These are phyloP conservation scores for Aphidius ervi DNA, from an alignment of 1,140 invertebrate genomes.

Conservation along the genomic window DNA sequence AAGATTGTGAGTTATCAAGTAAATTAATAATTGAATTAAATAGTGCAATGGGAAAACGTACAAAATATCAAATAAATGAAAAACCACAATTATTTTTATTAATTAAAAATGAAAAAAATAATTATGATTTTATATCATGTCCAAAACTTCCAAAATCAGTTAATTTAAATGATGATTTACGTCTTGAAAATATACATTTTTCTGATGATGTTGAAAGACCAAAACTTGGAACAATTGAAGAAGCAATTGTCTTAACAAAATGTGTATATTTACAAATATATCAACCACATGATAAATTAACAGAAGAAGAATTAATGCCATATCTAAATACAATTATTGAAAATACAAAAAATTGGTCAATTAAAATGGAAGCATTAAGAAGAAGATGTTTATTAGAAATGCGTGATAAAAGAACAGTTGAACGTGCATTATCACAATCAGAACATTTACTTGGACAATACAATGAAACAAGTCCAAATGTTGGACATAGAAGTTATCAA, in stretches of 20 bases:
- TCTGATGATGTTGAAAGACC: constrained; percentile 57
- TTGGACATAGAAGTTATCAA: constrained; percentile 51
- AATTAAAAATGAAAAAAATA: constrained; percentile 53
- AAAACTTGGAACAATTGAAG: constrained; percentile 69
- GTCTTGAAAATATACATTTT: constrained; percentile 75
- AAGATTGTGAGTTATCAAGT: constrained; percentile 58
- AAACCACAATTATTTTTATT: constrained; percentile 77
- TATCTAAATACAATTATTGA: constrained; percentile 61
- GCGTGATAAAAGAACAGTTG: constrained; percentile 71
- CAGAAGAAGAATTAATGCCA: constrained; percentile 73
- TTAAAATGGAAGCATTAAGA: constrained; percentile 65
- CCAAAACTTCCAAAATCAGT: constrained; percentile 60
- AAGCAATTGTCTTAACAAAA: constrained; percentile 69
- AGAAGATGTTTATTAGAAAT: constrained; percentile 74
- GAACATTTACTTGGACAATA: constrained; percentile 70
- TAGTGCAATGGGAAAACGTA: constrained; percentile 78
- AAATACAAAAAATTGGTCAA: constrained; percentile 61
- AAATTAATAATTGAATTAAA: constrained; percentile 65
- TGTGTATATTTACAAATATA: constrained; percentile 66
- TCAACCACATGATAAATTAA: constrained; percentile 72
- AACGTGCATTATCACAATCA: constrained; percentile 81
- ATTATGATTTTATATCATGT: constrained; percentile 35
- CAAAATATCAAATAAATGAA: constrained; percentile 78
- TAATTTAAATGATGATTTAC: constrained; percentile 76
- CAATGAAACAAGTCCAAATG: constrained; percentile 44